Evolutionary conservation across 37 sponge, comb jelly and placozoan genomes (phyloP), one percentile per base, ranked within the genome.

Genomic region (Spongia lamella): DNA sequence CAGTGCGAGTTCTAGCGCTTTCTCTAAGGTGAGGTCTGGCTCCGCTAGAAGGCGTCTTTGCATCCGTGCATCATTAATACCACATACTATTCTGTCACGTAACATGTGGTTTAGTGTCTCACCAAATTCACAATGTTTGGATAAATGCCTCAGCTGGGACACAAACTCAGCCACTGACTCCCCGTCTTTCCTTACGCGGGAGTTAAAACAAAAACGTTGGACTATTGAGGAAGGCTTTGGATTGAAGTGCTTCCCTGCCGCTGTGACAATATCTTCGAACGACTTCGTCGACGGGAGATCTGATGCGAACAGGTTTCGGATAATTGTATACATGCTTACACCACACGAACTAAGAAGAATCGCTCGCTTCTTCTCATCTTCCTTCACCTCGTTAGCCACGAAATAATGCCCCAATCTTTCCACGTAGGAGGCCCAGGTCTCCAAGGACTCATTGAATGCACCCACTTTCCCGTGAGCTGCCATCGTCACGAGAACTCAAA

Each of bases 91-190:
- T 34, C 26, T n/a, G 9, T 30, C 3, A 20, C 36, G 33, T n/a
- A 63, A 34, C 66, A 63, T 63, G 2, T n/a, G 33, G 33, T 63
- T 30, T 6, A 63, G 66, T 2, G 37, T 32, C 6, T 4, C 37
- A 6, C 66, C 66, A 6, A 63, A 63, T 7, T 68, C 24, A 5
- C 69, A 68, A 68, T 68, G 69, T 38, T 68, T 50, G 24, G 69
- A 27, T 36, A 66, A 47, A 1, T 27, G 2, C 38, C 38, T 27
- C 38, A 68, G 49, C 40, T 21, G 50, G 38, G 7, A 24, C 15
- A 68, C 69, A 5, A 47, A 68, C 2, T 43, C 69, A 3, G 69
- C 69, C 24, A 68, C 47, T 38, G 69, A 68, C 38, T 68, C 47
- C 20, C 15, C 69, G 24, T 7, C 50, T 50, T 68, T 27, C 15